A percentile compares a stretch with the other conserved stretches of the same genome.
Conservation (phyloP, 1,140 invertebrate species). For the Sogatella furcifera region DNA sequence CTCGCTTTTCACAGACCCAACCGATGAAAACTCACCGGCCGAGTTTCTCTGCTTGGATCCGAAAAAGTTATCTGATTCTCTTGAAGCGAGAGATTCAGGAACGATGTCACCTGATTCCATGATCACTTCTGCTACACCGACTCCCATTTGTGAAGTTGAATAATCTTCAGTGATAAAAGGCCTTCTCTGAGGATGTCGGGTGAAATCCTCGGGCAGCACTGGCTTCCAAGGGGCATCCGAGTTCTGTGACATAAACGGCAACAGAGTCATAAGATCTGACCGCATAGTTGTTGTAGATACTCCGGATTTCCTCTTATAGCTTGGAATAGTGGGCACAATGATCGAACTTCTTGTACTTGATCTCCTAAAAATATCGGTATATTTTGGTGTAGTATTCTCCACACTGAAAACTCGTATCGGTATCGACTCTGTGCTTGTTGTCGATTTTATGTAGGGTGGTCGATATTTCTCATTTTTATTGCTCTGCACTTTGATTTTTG, state of each 20-base stretch:
- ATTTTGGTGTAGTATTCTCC: conserved; percentile 25
- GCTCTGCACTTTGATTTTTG: not conserved
- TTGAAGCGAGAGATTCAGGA: not conserved
- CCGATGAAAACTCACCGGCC: not conserved
- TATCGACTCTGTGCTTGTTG: not conserved
- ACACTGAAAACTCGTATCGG: conserved; percentile 27
- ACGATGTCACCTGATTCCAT: conserved; percentile 9
- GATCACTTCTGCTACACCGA: conserved; percentile 20
- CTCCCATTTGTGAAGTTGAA: conserved; percentile 8
- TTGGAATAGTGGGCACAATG: not conserved
- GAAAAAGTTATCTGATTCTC: no score
- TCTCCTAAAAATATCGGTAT: no score
- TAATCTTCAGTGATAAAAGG: conserved; percentile 5
- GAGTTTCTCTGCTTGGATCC: not conserved
- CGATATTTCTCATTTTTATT: not conserved
- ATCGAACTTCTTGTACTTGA: no score
- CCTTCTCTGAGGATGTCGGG: conserved; percentile 2
- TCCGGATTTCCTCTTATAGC: not conserved
- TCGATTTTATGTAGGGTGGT: not conserved
- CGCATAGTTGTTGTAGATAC: not conserved
- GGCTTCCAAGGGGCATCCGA: conserved; percentile 20
- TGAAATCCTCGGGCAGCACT: conserved; percentile 15
- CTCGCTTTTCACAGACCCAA: not conserved
- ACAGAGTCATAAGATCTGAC: conserved; percentile 10
- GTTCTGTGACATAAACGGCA: conserved; percentile 7